Conservation (phyloP, 2,113 vertebrate genomes). For the Centropus bengalensis region DNA sequence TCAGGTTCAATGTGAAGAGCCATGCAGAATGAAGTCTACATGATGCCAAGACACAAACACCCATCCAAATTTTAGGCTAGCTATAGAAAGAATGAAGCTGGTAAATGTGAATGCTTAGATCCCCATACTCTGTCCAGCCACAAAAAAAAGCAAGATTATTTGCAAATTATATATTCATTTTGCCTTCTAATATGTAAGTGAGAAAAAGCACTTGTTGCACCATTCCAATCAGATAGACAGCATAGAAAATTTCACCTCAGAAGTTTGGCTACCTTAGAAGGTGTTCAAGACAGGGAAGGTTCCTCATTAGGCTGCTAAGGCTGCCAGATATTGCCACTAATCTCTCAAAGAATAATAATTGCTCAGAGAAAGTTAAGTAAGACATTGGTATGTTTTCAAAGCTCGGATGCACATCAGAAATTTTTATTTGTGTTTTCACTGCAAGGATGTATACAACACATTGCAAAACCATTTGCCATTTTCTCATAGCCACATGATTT, state of each 20-base stretch:
- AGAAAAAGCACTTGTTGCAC: not conserved
- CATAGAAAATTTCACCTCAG: not conserved
- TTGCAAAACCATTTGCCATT: not conserved
- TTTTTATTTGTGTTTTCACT: not conserved
- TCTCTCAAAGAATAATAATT: not conserved
- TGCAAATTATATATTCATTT: not conserved
- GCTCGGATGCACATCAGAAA: not conserved
- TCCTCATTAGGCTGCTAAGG: not conserved
- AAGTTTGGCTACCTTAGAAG: not conserved
- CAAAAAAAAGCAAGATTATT: not conserved
- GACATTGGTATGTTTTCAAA: not conserved
- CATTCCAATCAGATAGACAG: not conserved
- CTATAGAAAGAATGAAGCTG: not conserved
- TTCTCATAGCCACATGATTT: not conserved
- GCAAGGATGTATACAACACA: not conserved
- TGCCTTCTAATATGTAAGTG: not conserved
- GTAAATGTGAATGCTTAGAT: not conserved
- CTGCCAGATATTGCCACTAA: not conserved
- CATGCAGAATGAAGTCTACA: not conserved
- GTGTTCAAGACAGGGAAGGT: not conserved
- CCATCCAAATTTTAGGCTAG: not conserved
- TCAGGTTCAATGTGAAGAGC: not conserved
- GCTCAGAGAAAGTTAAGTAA: not conserved
- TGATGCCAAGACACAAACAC: not conserved
- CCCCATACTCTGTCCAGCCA: not conserved